phyloP scores from a whole-genome alignment of 2,797 vertebrate species.

The Sebastes trivittatus region DNA sequence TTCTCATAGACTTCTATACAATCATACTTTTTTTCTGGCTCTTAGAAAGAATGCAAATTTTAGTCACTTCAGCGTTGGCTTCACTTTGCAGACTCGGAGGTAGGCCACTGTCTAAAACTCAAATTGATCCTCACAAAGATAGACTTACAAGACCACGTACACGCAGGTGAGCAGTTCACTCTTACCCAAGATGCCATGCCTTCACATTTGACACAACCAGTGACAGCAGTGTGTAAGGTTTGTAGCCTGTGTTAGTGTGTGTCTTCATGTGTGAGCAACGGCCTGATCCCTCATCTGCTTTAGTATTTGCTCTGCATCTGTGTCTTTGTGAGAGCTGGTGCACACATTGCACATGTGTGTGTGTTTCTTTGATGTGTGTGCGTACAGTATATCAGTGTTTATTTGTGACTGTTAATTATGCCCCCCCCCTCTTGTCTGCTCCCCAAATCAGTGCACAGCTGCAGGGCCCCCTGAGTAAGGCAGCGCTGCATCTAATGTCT shows the following conservation, averaged over 20 bases:
- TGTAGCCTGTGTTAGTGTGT: background rate
- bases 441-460: constrained; percentile 70
- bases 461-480: constrained; percentile 58
- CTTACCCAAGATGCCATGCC: background rate
- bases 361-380: constrained; percentile 11
- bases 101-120: too few relatives aligned
- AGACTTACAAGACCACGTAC: background rate
- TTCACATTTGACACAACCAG: background rate
- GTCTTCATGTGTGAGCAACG: background rate
- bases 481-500: constrained; percentile 70
- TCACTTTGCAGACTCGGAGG: too few relatives aligned
- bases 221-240: background rate
- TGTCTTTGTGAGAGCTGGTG: constrained; percentile 35
- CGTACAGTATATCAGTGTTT: constrained; percentile 49
- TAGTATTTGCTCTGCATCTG: constrained; percentile 23
- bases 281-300: background rate
- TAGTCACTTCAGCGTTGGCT: too few relatives aligned
- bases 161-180: background rate
- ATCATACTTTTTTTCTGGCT: too few relatives aligned
- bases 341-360: background rate
- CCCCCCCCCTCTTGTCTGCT: constrained; percentile 31
- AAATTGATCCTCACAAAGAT: too few relatives aligned
- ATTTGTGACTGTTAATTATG: constrained; percentile 70
- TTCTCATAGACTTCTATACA: too few relatives aligned
- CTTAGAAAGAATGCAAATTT: too few relatives aligned